Evolutionary conservation across 2,888 invertebrate species (phyloP), one percentile per base, ranked within the genome.

Genomic region (Myathropa florea): DNA sequence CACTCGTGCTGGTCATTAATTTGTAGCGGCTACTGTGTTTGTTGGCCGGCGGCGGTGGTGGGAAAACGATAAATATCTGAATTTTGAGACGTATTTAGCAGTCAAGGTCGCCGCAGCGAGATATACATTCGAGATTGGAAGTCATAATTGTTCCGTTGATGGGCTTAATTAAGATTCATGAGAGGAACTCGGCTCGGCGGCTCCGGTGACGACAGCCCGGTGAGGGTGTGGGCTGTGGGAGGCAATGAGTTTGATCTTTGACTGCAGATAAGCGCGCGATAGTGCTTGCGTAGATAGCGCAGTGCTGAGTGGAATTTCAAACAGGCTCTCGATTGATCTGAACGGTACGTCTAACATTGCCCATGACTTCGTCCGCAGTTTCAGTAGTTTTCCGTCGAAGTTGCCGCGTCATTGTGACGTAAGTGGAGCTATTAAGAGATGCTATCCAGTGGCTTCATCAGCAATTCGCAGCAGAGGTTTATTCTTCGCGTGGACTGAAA

Each of bases 121-220:
- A 36, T 39, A 39, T n/a, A 39, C 26, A 18, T 14, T 46, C n/a
- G 53, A 53, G 46, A 53, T 72, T 72, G 72, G 61, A 53, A 72
- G 28, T 53, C 30, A 53, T 72, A 30, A 72, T 53, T 72, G 53
- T 18, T 63, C 23, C 30, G 63, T 63, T 61, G 61, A 24, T 30
- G 53, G 23, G 24, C 23, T 63, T 53, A 72, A 72, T 72, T 72
- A 21, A 72, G 61, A 72, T 72, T 53, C 39, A 72, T 28, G 24
- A 18, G 36, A 72, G 7, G 36, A 57, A 53, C 30, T 10, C 9
- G 30, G 30, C 7, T 10, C 39, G 39, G 39, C 4, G 39, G 39
- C 39, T n/a, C n/a, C n/a, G n/a, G n/a, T n/a, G n/a, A n/a, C n/a
- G n/a, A n/a, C n/a, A n/a, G n/a, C n/a, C n/a, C n/a, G n/a, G 39